phyloP scores from a whole-genome alignment of 2,888 invertebrate genomes.

The Ectemnius cavifrons region DNA sequence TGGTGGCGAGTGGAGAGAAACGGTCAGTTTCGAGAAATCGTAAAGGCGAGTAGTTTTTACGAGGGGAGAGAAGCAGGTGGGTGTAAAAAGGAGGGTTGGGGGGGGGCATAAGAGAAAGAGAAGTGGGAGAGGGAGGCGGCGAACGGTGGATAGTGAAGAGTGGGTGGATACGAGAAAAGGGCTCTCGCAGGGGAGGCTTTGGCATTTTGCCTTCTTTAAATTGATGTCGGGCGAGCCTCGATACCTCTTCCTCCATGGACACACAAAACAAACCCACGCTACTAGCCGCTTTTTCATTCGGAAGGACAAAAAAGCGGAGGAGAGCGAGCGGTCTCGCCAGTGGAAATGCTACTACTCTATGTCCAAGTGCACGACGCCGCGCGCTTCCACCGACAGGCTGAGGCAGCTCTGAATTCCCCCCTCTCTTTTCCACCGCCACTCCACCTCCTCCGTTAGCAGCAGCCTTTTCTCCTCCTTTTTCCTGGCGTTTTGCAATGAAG shows the following conservation, averaged over 20 bases:
- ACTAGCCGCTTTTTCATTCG: constrained; percentile 49
- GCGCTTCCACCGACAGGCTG: too few species aligned
- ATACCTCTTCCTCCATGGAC: constrained; percentile 41
- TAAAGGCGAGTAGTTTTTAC: constrained; percentile 53
- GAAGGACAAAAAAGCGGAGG: constrained; percentile 35
- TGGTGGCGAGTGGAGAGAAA: neutral
- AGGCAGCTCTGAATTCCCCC: constrained; percentile 26
- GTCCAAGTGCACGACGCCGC: constrained; percentile 36
- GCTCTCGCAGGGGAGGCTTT: constrained; percentile 44
- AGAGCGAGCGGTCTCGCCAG: constrained; percentile 35
- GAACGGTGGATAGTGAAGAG: constrained; percentile 7
- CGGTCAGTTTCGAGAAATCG: constrained; percentile 59
- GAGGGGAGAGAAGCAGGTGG: constrained; percentile 18
- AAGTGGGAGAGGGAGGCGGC: neutral
- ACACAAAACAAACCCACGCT: constrained; percentile 47
- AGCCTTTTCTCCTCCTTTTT: constrained; percentile 29
- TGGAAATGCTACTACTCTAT: constrained; percentile 50
- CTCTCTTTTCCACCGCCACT: too few species aligned
- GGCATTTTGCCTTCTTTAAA: constrained; percentile 60
- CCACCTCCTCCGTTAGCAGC: constrained; percentile 10
- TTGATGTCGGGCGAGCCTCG: constrained; percentile 45
- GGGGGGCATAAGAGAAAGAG: neutral
- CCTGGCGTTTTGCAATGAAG: constrained; percentile 56
- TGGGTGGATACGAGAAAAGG: neutral
- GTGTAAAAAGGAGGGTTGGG: constrained; percentile 6